Evolutionary conservation across 1,140 invertebrate genomes (phyloP), one percentile per base, ranked within the genome.

Genomic region (Euglossa dilemma): DNA sequence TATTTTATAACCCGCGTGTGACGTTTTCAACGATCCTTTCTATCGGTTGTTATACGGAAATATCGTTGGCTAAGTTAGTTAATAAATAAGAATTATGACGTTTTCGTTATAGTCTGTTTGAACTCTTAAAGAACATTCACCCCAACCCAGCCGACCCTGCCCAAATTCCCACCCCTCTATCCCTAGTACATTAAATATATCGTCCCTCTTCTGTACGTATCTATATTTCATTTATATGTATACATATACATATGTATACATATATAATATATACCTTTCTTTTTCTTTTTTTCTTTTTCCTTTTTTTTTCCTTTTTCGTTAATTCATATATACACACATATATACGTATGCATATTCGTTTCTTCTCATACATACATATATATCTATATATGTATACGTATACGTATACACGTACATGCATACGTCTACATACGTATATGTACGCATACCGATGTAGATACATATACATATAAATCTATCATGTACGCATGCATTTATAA

Each of bases 51-150:
- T 56, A 52, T 6, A 18, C 6, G 54, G 57, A 70, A 72, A 43
- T 75, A 74, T 50, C 54, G 67, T 66, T 72, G 50, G 59, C 83
- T 61, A 76, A n/a, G 14, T 61, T 28, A 52, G n/a, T 54, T 57
- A 57, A 71, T 85, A 64, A 80, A 77, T 78, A 71, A 64, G 83
- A 90, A 85, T 83, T 88, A 85, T 85, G 78, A 85, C 80, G 84
- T 87, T 80, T 87, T 83, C 81, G 71, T 79, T 90, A 36, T 88
- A 90, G 84, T 85, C 83, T 87, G 69, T 86, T 93, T 90, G 89
- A 90, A 93, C 91, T 91, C 81, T 92, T 88, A 84, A 87, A 89
- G 90, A 91, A 7, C 61, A 28, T 25, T 25, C 85, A 84, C 89
- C 85, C 84, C 85, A 66, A 45, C 85, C 76, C 56, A 74, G 82